These are phyloP conservation scores for Trachymyrmex cornetzi DNA, from an alignment of 1,140 invertebrate species.

Conservation along the genomic window DNA sequence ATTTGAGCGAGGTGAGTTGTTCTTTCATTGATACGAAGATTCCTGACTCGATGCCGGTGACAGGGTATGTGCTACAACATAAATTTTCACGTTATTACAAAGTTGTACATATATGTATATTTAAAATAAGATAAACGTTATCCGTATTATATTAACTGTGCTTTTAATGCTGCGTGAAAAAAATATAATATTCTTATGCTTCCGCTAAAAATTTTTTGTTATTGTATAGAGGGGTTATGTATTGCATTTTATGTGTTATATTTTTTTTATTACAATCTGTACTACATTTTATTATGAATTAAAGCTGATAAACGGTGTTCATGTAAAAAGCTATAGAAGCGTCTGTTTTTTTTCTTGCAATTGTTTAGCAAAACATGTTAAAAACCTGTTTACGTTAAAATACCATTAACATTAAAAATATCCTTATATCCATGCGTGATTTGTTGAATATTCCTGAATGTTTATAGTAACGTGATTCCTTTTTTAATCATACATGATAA, in stretches of 20 bases:
- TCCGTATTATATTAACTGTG: conserved; percentile 46
- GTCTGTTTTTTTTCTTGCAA: conserved; percentile 6
- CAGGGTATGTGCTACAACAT: conserved; percentile 59
- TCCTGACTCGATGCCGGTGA: conserved; percentile 60
- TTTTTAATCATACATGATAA: neutral
- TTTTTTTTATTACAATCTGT: conserved; percentile 24
- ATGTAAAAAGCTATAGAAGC: neutral
- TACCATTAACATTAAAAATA: conserved; percentile 5
- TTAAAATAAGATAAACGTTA: conserved; percentile 30
- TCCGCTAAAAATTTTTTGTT: conserved; percentile 47
- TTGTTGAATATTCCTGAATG: conserved; percentile 22
- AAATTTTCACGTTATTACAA: conserved; percentile 35
- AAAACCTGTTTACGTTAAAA: conserved; percentile 12
- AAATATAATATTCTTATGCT: conserved; percentile 39
- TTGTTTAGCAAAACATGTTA: neutral
- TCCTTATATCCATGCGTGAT: conserved; percentile 32
- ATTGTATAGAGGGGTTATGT: neutral
- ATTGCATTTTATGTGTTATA: conserved; percentile 3
- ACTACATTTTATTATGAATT: conserved; percentile 20
- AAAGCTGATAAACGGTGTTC: neutral
- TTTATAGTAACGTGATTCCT: neutral
- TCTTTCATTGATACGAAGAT: conserved; percentile 5
- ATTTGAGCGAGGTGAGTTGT: conserved; percentile 92
- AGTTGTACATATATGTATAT: conserved; percentile 22
- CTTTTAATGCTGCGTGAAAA: conserved; percentile 53